phyloP scores from a whole-genome alignment of 2,113 vertebrate genomes.

The Microcebus ravelobensis region DNA sequence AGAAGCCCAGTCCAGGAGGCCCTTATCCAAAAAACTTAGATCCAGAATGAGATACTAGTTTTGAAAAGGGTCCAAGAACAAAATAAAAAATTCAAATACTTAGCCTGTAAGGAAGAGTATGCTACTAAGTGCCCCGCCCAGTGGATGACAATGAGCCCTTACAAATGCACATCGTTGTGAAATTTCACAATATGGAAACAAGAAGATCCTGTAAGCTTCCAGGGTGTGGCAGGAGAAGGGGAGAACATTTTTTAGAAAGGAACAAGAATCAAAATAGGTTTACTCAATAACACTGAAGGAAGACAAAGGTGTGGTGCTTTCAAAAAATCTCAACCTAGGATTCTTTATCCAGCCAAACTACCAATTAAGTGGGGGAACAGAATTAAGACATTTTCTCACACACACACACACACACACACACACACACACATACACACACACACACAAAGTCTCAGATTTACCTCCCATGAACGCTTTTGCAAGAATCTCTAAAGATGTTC shows the following conservation, averaged over 20 bases:
- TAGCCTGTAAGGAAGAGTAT: not conserved
- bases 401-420: not conserved
- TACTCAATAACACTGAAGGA: not conserved
- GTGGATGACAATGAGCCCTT: not conserved
- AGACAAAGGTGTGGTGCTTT: not conserved
- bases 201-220: not conserved
- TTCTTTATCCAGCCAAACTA: not conserved
- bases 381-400: not conserved
- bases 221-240: not conserved
- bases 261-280: not conserved
- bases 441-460: not conserved
- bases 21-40: not conserved
- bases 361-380: not conserved
- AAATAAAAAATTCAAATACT: not conserved
- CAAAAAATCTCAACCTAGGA: not conserved
- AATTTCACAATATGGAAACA: not conserved
- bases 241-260: not conserved
- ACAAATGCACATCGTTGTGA: not conserved
- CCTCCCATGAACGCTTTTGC: not conserved
- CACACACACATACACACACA: not conserved
- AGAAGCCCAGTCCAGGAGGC: not conserved
- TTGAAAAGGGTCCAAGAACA: not conserved
- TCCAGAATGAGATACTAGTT: not conserved
- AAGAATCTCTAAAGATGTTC: not conserved
- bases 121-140: not conserved